These are phyloP conservation scores for Lycodopsis pacificus DNA, from an alignment of 2,797 vertebrate genomes.

Conservation along the genomic window DNA sequence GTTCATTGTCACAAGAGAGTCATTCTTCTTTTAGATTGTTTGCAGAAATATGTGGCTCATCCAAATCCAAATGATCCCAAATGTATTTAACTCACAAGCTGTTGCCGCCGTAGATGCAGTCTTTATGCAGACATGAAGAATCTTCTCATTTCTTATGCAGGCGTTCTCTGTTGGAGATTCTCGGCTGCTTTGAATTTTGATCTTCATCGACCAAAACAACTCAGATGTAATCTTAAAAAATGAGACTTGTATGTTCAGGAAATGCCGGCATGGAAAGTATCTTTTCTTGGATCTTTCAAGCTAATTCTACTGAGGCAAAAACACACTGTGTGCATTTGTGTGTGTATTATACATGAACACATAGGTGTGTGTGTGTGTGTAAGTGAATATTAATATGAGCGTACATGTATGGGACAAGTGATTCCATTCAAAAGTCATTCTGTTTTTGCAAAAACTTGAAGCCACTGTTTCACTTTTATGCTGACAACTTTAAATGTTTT, in stretches of 20 bases:
- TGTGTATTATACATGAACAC: no score
- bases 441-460: neutral
- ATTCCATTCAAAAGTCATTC: neutral
- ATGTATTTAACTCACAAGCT: constrained; percentile 5
- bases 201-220: constrained; percentile 12
- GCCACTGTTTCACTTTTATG: neutral
- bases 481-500: neutral
- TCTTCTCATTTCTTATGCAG: neutral
- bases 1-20: constrained; percentile 7
- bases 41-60: constrained; percentile 4
- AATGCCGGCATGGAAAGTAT: neutral
- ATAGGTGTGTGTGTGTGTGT: neutral
- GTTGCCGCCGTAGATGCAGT: neutral
- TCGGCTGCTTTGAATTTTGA: neutral
- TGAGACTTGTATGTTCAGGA: constrained; percentile 13
- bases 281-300: neutral
- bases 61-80: constrained; percentile 22
- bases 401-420: neutral
- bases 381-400: neutral
- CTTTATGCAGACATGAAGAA: neutral
- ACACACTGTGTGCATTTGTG: neutral
- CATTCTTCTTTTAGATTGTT: neutral
- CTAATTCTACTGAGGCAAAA: neutral
- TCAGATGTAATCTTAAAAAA: neutral
- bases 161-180: neutral